Conservation (phyloP, 2,797 vertebrate species). For the Sandelia bainsii region DNA sequence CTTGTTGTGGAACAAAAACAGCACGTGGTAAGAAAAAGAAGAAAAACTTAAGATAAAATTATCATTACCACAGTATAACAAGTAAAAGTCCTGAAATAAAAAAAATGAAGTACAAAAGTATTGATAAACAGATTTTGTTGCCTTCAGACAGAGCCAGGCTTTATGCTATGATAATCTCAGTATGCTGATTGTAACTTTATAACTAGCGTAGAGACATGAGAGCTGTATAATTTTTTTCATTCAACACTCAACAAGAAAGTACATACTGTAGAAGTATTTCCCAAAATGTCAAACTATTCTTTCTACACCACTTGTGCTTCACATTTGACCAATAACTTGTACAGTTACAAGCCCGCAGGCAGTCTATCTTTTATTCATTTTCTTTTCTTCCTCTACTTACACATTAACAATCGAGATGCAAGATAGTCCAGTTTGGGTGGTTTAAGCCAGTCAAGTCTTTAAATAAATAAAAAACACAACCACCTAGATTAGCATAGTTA, state of each 20-base stretch:
- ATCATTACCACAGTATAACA: no score
- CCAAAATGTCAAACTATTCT: background rate
- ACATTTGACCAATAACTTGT: slow-evolving; percentile 20
- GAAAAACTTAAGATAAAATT: no score
- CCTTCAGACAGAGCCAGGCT: background rate
- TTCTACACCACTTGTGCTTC: background rate
- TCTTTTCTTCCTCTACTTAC: slow-evolving; percentile 58
- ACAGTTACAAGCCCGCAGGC: slow-evolving; percentile 17
- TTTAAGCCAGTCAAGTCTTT: slow-evolving; percentile 48
- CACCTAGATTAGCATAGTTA: slow-evolving; percentile 46
- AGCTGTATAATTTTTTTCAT: background rate
- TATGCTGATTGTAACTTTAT: background rate
- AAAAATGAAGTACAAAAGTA: no score
- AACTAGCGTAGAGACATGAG: background rate
- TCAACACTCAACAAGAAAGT: background rate
- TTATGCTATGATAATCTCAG: background rate
- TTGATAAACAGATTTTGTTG: background rate
- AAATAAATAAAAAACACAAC: slow-evolving; percentile 57
- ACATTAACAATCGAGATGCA: slow-evolving; percentile 65
- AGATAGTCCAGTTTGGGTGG: slow-evolving; percentile 42
- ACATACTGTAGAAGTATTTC: no score
- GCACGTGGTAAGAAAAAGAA: no score
- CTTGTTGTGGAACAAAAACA: no score
- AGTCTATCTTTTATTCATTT: slow-evolving; percentile 43
- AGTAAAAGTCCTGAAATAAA: no score